Conservation (phyloP, 2,113 vertebrate species). For the Cochlearius cochlearius region DNA sequence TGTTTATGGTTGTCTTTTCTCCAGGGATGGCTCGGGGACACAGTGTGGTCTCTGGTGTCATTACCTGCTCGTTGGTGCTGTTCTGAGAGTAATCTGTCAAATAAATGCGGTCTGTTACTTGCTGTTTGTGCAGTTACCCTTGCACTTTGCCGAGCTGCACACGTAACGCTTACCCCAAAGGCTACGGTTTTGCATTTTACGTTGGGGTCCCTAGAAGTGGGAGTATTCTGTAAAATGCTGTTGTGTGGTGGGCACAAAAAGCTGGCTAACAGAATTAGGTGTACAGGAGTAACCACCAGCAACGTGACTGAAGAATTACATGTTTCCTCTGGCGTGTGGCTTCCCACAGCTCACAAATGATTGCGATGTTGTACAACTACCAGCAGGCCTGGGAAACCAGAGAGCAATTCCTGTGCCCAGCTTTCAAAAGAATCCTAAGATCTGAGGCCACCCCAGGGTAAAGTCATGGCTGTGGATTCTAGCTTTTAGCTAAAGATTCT, state of each 20-base stretch:
- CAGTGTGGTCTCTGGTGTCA: fast-evolving
- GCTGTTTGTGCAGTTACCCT: neutral
- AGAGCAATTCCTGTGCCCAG: neutral
- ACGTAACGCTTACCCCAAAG: neutral
- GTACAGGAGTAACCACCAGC: neutral
- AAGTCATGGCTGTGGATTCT: neutral
- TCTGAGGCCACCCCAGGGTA: neutral
- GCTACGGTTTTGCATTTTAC: neutral
- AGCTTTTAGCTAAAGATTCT: neutral
- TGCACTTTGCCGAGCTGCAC: neutral
- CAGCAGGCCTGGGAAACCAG: neutral
- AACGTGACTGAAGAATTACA: fast-evolving
- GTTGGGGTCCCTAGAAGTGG: fast-evolving
- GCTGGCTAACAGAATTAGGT: neutral
- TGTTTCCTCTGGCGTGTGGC: fast-evolving
- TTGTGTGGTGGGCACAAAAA: neutral
- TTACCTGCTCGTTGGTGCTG: neutral
- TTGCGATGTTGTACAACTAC: neutral
- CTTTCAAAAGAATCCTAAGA: neutral
- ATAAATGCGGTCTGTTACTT: neutral
- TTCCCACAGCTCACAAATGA: neutral
- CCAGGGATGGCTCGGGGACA: conserved; percentile 51
- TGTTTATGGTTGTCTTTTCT: neutral
- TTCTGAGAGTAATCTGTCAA: neutral
- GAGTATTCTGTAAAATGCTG: neutral